Conservation (phyloP, 2,888 invertebrate species). For the Lepidonotus clava region DNA sequence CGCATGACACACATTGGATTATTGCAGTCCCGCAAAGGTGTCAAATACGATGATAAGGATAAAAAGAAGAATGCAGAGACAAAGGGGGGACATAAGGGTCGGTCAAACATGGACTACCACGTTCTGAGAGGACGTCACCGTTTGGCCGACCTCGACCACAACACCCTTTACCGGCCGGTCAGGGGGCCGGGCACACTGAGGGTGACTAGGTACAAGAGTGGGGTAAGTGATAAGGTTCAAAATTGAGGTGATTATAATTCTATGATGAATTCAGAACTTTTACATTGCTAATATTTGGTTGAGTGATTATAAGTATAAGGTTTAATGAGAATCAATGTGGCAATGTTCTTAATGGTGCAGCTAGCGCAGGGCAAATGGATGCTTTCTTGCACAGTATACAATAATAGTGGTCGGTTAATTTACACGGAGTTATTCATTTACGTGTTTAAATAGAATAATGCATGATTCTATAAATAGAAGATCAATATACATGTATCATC, state of each 20-base stretch:
- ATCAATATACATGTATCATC: no score
- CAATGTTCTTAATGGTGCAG: no score
- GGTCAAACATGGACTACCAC: neutral
- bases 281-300: neutral
- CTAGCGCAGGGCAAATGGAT: no score
- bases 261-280: neutral
- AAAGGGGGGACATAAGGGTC: neutral
- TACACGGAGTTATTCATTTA: no score
- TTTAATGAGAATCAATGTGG: no score
- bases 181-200: neutral
- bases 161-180: neutral
- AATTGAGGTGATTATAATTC: neutral
- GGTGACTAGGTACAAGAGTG: neutral
- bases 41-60: neutral
- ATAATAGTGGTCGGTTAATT: no score
- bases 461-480: no score
- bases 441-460: no score
- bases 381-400: no score
- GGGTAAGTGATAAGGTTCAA: neutral
- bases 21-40: neutral
- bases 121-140: conserved; percentile 35
- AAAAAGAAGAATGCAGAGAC: neutral
- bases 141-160: neutral
- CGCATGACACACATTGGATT: no score
- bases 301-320: no score